A percentile compares a stretch with the other conserved stretches of the same genome.
Conservation (phyloP, 2,888 invertebrate genomes). For the Caenorhabditis sp. region DNA sequence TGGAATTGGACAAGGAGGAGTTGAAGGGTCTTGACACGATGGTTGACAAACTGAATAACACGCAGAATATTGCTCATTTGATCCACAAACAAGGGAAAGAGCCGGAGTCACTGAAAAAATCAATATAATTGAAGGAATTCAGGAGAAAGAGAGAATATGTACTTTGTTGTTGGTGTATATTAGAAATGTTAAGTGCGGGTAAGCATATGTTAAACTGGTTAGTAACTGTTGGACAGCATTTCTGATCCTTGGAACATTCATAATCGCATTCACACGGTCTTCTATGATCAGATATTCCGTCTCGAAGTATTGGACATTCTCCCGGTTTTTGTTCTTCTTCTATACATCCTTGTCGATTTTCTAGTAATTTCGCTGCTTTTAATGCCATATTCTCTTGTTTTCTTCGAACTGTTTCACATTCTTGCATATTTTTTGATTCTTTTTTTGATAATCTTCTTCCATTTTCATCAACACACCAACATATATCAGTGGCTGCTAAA, state of each 20-base stretch:
- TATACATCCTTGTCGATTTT: slow-evolving; percentile 12
- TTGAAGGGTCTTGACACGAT: slow-evolving; percentile 54
- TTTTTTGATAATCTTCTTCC: slow-evolving; percentile 33
- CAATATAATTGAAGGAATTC: slow-evolving; percentile 10
- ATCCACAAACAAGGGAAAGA: slow-evolving; percentile 41
- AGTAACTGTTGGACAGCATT: slow-evolving; percentile 45
- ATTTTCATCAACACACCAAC: slow-evolving; percentile 47
- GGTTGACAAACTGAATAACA: slow-evolving; percentile 51
- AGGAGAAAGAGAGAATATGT: neutral
- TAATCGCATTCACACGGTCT: slow-evolving; percentile 46
- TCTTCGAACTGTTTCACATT: slow-evolving; percentile 41
- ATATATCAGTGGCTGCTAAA: slow-evolving; percentile 47
- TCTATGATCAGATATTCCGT: slow-evolving; percentile 14
- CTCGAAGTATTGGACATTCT: slow-evolving; percentile 26
- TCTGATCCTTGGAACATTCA: slow-evolving; percentile 38
- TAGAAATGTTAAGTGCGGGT: slow-evolving; percentile 7
- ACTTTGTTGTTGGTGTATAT: neutral
- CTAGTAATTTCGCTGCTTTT: slow-evolving; percentile 29
- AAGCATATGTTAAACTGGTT: slow-evolving; percentile 29
- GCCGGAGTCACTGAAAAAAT: slow-evolving; percentile 42
- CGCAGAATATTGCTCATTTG: slow-evolving; percentile 50
- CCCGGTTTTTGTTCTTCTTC: slow-evolving; percentile 11
- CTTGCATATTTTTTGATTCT: slow-evolving; percentile 26
- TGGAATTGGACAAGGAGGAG: slow-evolving; percentile 47
- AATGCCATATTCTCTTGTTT: slow-evolving; percentile 37